Conservation (phyloP, 2,797 vertebrate genomes). For the Argentina silus region DNA sequence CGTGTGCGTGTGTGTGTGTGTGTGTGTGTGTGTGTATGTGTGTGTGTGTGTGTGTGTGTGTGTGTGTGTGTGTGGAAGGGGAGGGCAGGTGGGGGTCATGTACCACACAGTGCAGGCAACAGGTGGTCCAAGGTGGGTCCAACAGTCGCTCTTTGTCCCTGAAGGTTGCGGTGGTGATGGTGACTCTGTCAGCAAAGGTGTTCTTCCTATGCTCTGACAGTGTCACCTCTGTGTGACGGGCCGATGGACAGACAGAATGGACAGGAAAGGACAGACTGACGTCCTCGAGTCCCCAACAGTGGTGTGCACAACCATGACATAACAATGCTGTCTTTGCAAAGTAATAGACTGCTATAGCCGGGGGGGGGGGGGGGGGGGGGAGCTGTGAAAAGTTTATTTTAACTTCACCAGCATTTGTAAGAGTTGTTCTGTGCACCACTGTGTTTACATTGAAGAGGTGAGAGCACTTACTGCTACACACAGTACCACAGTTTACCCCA, state of each 20-base stretch:
- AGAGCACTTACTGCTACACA: not conserved
- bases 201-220: not conserved
- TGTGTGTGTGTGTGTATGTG: not conserved
- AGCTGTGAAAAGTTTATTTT: not conserved
- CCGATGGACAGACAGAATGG: not conserved
- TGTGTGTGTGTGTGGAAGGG: not conserved
- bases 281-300: not conserved
- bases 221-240: not conserved
- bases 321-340: not conserved
- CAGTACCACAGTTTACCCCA: too few relatives aligned
- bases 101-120: not conserved
- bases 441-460: not conserved
- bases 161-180: conserved; percentile 21
- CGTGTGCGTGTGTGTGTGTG: not conserved
- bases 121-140: not conserved
- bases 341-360: too few relatives aligned
- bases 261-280: not conserved
- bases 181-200: conserved; percentile 7
- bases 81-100: not conserved
- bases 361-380: not conserved
- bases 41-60: not conserved
- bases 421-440: not conserved
- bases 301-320: not conserved
- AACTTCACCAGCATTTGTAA: not conserved
- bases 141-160: conserved; percentile 26